Evolutionary conservation across 2,797 vertebrate genomes (phyloP).

Genomic region (Macropus fuliginosus): DNA sequence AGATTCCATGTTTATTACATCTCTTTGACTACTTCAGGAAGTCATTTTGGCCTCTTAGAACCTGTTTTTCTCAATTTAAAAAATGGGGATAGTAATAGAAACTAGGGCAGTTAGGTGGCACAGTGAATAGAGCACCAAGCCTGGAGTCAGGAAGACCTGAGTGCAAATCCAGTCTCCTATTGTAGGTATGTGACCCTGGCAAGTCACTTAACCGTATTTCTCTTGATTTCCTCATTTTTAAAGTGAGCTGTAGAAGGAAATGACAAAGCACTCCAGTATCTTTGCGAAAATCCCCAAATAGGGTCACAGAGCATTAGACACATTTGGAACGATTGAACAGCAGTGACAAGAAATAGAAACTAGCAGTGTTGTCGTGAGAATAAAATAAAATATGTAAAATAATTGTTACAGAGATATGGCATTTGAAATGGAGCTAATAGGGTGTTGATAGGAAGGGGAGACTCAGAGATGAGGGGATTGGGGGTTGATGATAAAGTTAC

Average conservation of each 20-base stretch:
- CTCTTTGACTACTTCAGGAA: not conserved
- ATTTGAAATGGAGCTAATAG: not conserved
- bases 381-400: not conserved
- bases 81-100: not conserved
- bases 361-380: not conserved
- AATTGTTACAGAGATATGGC: not conserved
- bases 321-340: not conserved
- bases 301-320: not conserved
- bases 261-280: not conserved
- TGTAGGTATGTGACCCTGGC: not conserved
- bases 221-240: not conserved
- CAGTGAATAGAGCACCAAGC: not conserved
- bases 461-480: not conserved
- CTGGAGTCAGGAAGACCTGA: not conserved
- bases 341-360: not conserved
- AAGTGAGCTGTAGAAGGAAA: not conserved
- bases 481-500: no score
- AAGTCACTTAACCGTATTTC: not conserved
- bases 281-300: not conserved
- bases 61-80: not conserved
- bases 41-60: not conserved
- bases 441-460: not conserved
- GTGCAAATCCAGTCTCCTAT: not conserved
- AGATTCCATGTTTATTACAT: not conserved
- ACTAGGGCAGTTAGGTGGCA: not conserved